Percentiles rank a stretch among this genome's conserved stretches.
These are phyloP conservation scores for Ridgeia piscesae DNA, from an alignment of 1,140 invertebrate genomes.

Conservation along the genomic window DNA sequence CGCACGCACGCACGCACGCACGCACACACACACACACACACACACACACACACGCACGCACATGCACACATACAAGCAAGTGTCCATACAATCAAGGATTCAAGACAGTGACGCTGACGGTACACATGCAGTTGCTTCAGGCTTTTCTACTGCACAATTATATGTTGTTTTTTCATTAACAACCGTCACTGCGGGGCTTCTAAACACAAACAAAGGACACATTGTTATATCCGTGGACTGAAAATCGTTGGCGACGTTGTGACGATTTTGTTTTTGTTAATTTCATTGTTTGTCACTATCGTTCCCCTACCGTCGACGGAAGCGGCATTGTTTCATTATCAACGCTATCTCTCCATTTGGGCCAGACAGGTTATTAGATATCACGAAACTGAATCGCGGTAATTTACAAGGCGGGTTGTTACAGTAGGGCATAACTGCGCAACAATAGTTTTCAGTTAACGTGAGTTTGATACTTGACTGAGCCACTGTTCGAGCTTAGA, in stretches of 20 bases:
- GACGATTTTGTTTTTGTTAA: not conserved
- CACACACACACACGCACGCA: no score
- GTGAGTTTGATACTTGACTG: no score
- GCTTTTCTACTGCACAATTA: not conserved
- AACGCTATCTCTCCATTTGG: not conserved
- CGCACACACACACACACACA: no score
- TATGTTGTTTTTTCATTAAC: not conserved
- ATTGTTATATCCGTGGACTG: not conserved
- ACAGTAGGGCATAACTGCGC: no score
- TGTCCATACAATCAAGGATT: no score
- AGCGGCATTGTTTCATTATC: not conserved
- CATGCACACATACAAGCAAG: no score
- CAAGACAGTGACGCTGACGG: no score
- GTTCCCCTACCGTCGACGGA: not conserved
- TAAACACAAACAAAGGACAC: not conserved
- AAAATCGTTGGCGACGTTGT: not conserved
- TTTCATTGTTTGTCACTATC: not conserved
- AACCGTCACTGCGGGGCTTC: not conserved
- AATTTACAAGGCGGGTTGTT: not conserved
- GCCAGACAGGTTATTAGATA: not conserved
- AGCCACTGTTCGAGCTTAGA: no score
- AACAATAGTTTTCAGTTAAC: no score
- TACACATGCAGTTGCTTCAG: no score
- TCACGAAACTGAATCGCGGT: not conserved
- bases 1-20: no score